phyloP scores from a whole-genome alignment of 2,888 invertebrate genomes.

The Alloscopus bannaensis region DNA sequence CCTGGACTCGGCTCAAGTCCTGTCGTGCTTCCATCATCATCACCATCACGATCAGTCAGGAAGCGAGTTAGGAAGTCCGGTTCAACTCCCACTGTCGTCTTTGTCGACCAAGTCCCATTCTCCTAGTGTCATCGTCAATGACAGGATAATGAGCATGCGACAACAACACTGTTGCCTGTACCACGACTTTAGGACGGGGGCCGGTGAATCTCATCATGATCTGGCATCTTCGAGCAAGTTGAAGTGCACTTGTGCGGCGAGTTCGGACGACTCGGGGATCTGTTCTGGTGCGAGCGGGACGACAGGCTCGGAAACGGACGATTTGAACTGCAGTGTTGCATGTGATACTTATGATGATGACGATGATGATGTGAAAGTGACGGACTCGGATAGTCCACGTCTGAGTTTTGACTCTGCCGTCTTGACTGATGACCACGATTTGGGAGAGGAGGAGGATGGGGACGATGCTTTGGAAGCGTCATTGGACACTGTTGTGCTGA shows the following conservation, averaged over 20 bases:
- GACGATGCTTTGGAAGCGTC: constrained; percentile 58
- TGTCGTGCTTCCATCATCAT: constrained; percentile 49
- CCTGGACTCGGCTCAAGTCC: constrained; percentile 84
- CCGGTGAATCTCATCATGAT: constrained; percentile 59
- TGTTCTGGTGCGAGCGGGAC: constrained; percentile 70
- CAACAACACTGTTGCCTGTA: constrained; percentile 66
- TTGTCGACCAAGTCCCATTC: constrained; percentile 61
- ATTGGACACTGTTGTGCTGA: constrained; percentile 61
- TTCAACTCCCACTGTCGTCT: constrained; percentile 57
- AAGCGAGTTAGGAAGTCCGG: constrained; percentile 61
- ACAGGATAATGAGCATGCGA: constrained; percentile 65
- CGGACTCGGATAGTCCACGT: constrained; percentile 65
- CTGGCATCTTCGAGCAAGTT: constrained; percentile 43
- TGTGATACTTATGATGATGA: constrained; percentile 68
- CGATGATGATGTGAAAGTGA: constrained; percentile 54
- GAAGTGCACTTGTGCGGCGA: constrained; percentile 75
- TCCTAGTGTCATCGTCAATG: constrained; percentile 61
- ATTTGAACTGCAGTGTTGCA: constrained; percentile 65
- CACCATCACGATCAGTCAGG: constrained; percentile 32
- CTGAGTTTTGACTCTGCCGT: constrained; percentile 71
- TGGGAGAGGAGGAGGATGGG: constrained; percentile 36
- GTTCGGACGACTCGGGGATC: constrained; percentile 82
- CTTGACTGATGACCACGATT: constrained; percentile 63
- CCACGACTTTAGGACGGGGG: constrained; percentile 56
- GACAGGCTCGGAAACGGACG: constrained; percentile 67